Base-by-base conservation (phyloP, 2,888 invertebrate species). In the Bellardia bayeri region DNA sequence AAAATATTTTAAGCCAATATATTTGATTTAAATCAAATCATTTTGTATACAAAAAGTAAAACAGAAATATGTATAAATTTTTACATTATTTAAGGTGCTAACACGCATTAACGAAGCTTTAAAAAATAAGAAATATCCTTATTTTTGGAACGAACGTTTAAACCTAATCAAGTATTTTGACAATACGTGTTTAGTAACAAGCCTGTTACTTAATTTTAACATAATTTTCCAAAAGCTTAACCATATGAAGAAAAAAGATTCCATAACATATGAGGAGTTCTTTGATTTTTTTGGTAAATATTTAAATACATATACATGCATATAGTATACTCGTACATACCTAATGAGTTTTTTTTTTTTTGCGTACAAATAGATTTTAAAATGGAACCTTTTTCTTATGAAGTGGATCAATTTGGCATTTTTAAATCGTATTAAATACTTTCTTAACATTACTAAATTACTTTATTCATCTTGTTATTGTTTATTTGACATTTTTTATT, bases 341-440 rank as follows among this genome's bases (percentile, higher is more conserved):
- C 1, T 30, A 37, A 56, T 51, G 23, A 8, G 23, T 58, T 30
- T 58, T 49, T 58, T 30, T 58, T 49, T 45, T 40, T 56, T 85
- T 80, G 23, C 23, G 23, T 64, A 14, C 3, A 64, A 42, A 30
- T 16, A 89, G 89, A 82, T 37, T 66, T 89, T 54, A 71, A 85
- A 45, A 63, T 85, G 64, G 71, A 89, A 11, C n/a, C 74, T 0
- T 63, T 82, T 61, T 54, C 71, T 0, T 80, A 83, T 49, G 80
- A 85, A 78, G 75, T 88, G 3, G 88, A 89, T 63, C 68, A 88
- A 56, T 88, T 88, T 71, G 86, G 88, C 33, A 80, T 85, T 64
- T 88, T 72, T 40, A 85, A 82, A 37, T 64, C 54, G 1, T 88
- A 86, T 82, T 80, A 49, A 68, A 37, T 37, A 37, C 37, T 37